A percentile compares a stretch with the other conserved stretches of the same genome.
phyloP scores from a whole-genome alignment of 2,797 vertebrate genomes.

The Microctenopoma steveboyesi region DNA sequence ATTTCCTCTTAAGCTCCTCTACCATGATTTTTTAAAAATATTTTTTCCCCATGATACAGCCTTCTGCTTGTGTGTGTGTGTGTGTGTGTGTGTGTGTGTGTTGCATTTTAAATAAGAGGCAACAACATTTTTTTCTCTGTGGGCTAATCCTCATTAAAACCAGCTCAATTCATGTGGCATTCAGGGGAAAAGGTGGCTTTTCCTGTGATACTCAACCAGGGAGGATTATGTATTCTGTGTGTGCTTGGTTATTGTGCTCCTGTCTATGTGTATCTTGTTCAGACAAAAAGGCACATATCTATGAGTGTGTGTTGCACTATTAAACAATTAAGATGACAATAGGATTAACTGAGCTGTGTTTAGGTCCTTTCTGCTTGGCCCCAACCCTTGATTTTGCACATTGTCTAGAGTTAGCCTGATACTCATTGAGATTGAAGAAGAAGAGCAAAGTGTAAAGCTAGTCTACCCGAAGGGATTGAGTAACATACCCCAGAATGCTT shows the following conservation, averaged over 20 bases:
- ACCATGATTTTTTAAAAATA: neutral
- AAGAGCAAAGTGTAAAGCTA: no score
- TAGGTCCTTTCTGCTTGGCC: no score
- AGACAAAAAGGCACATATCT: neutral
- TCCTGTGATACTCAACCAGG: neutral
- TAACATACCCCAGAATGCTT: no score
- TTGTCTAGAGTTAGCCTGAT: no score
- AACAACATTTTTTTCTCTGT: neutral
- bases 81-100: neutral
- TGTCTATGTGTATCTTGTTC: neutral
- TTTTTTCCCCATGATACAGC: neutral
- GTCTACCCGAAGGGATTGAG: no score
- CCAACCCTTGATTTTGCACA: no score
- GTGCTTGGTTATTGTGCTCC: neutral
- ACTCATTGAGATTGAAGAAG: no score
- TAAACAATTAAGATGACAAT: conserved; percentile 1
- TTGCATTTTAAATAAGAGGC: neutral
- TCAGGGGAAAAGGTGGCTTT: neutral
- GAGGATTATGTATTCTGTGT: neutral
- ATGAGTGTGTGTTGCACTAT: neutral
- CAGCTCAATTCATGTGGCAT: conserved; percentile 3
- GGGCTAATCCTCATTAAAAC: conserved; percentile 33
- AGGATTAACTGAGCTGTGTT: neutral
- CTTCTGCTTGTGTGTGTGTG: neutral
- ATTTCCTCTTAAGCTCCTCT: neutral